Conservation (phyloP, 2,797 vertebrate species). For the Mormyrops attenuatus region DNA sequence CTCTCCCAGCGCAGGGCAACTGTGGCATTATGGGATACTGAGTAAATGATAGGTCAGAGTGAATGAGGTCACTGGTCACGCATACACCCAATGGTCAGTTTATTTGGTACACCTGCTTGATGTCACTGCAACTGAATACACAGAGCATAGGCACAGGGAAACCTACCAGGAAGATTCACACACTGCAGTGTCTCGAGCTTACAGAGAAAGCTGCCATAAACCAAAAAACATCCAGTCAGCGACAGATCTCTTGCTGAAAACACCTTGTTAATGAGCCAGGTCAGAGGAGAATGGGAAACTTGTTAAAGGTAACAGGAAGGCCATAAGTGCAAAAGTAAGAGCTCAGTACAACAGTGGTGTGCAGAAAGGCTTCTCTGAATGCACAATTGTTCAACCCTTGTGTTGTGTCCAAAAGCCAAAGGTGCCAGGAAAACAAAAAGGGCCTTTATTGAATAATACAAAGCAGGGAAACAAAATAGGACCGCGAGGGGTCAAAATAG, state of each 20-base stretch:
- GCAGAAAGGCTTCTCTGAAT: not conserved
- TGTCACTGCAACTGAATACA: not conserved
- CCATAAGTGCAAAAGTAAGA: not conserved
- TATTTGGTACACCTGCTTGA: not conserved
- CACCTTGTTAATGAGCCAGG: not conserved
- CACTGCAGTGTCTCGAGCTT: not conserved
- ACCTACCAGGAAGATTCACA: not conserved
- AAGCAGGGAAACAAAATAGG: not conserved
- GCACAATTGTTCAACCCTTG: not conserved
- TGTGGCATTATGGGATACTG: not conserved
- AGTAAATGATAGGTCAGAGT: not conserved
- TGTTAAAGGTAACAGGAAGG: not conserved
- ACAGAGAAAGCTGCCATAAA: not conserved
- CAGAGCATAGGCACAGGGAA: not conserved
- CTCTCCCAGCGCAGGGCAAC: not conserved
- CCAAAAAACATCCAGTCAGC: not conserved
- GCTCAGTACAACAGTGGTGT: not conserved
- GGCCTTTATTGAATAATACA: not conserved
- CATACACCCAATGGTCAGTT: not conserved
- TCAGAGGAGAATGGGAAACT: not conserved
- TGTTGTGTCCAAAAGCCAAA: not conserved
- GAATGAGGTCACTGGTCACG: not conserved
- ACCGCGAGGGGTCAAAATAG: not conserved
- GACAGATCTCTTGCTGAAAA: not conserved
- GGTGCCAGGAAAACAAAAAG: not conserved